Evolutionary conservation across 2,888 invertebrate genomes (phyloP).

Genomic region (Xylophagus ater): DNA sequence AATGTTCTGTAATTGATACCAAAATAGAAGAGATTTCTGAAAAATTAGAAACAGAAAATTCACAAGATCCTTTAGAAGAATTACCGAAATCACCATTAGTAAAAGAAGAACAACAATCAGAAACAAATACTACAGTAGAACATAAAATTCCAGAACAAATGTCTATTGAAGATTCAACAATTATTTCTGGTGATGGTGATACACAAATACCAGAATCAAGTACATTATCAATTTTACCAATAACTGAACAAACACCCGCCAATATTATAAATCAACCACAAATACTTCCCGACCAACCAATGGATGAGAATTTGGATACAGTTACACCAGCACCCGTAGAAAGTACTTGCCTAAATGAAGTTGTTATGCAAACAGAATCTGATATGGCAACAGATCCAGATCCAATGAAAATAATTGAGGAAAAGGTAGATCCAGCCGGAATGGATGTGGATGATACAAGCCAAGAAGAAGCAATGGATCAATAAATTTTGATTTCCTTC

Average conservation of each 20-base stretch:
- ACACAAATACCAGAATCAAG: not conserved
- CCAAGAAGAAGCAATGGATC: slow-evolving; percentile 38
- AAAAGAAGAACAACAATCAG: slow-evolving; percentile 6
- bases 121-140: slow-evolving; percentile 14
- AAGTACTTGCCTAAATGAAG: slow-evolving; percentile 27
- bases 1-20: slow-evolving; percentile 8
- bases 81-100: slow-evolving; percentile 10
- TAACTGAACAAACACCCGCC: not conserved
- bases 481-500: slow-evolving; percentile 30
- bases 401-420: slow-evolving; percentile 24
- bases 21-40: slow-evolving; percentile 4
- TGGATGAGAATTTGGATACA: slow-evolving; percentile 16
- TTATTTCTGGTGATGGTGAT: slow-evolving; percentile 21
- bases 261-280: not conserved
- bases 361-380: slow-evolving; percentile 21
- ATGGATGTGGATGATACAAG: slow-evolving; percentile 40
- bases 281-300: slow-evolving; percentile 13
- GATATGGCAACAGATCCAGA: slow-evolving; percentile 34
- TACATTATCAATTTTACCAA: not conserved
- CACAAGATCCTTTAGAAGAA: not conserved
- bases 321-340: slow-evolving; percentile 11
- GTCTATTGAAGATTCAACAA: slow-evolving; percentile 14
- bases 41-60: not conserved
- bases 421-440: slow-evolving; percentile 26
- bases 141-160: slow-evolving; percentile 13